Conservation (phyloP, 2,888 invertebrate genomes). For the Synanthedon tipuliformis region DNA sequence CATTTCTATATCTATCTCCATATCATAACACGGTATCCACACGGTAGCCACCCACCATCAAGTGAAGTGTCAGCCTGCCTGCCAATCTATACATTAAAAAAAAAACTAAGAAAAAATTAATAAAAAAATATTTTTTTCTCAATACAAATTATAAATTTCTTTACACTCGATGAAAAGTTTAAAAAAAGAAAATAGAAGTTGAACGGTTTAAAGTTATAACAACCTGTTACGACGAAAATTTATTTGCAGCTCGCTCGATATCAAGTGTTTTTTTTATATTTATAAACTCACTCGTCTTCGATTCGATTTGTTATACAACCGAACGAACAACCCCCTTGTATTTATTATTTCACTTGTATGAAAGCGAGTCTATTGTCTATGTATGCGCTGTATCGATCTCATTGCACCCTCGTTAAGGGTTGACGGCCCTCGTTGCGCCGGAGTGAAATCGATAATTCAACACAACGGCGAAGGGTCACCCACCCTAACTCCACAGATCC, state of each 20-base stretch:
- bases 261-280: conserved; percentile 22
- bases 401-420: conserved; percentile 32
- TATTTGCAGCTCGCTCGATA: neutral
- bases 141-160: too few species aligned
- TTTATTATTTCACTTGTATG: conserved; percentile 11
- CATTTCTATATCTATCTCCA: too few species aligned
- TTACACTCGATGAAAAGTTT: too few species aligned
- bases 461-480: conserved; percentile 23
- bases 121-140: too few species aligned
- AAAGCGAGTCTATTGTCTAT: conserved; percentile 15
- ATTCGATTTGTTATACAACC: conserved; percentile 32
- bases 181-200: too few species aligned
- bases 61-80: too few species aligned
- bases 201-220: neutral
- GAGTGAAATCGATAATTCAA: conserved; percentile 55
- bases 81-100: too few species aligned
- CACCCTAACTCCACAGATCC: conserved; percentile 18
- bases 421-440: conserved; percentile 45
- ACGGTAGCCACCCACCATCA: too few species aligned
- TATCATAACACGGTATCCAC: too few species aligned
- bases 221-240: neutral
- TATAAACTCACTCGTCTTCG: conserved; percentile 11
- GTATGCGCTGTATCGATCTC: conserved; percentile 17
- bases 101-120: too few species aligned
- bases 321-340: conserved; percentile 21